Percentiles rank a stretch among this genome's conserved stretches.
Evolutionary conservation across 1,140 invertebrate genomes (phyloP).

Genomic region (Parasteatoda tepidariorum): DNA sequence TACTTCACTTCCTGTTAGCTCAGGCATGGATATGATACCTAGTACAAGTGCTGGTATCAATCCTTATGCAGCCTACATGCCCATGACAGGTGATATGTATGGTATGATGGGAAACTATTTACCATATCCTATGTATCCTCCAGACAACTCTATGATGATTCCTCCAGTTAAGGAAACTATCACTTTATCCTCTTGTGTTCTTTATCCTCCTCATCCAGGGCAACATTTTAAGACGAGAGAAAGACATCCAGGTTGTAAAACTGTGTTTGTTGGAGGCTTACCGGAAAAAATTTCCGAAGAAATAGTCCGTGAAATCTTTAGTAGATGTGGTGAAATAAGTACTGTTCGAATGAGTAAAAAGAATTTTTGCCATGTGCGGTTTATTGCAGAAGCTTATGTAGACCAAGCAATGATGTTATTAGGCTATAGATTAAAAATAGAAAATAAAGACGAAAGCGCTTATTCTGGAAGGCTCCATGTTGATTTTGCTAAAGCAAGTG

Average conservation of each 20-base stretch:
- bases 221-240: conserved; percentile 83
- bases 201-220: conserved; percentile 86
- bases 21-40: neutral
- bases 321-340: conserved; percentile 89
- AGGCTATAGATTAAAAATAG: conserved; percentile 89
- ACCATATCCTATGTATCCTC: neutral
- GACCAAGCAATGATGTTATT: conserved; percentile 91
- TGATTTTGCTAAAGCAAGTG: conserved; percentile 87
- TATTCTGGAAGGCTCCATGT: no score
- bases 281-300: conserved; percentile 91
- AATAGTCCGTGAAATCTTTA: conserved; percentile 90
- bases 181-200: conserved; percentile 84
- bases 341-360: conserved; percentile 92
- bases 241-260: conserved; percentile 88
- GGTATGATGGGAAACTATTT: neutral
- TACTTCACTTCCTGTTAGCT: neutral
- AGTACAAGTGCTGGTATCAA: neutral
- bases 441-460: no score
- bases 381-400: conserved; percentile 85
- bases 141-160: neutral
- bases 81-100: neutral
- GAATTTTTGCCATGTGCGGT: conserved; percentile 96
- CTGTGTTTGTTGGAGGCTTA: conserved; percentile 92
- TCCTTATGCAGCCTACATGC: neutral
- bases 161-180: conserved; percentile 77